Evolutionary conservation across 2,888 invertebrate species (phyloP), one percentile per base, ranked within the genome.

Genomic region (Morpho helenor): DNA sequence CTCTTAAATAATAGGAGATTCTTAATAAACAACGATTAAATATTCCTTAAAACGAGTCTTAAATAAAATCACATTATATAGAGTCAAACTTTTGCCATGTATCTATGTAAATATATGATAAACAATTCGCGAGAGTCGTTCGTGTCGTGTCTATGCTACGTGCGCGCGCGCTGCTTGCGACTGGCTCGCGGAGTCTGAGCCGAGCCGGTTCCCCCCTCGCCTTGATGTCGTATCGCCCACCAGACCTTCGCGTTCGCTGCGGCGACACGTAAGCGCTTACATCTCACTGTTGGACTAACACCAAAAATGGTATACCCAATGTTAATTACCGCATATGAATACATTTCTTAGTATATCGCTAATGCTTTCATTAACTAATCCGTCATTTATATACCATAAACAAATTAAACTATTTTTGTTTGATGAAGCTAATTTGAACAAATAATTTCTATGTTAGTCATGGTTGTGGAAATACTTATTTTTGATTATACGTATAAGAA

Each of bases 41-140:
- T 86, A 86, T 68, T 68, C 66, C 72, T 77, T 75, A 65, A 72
- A 68, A 67, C 63, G 65, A 62, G 59, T 68, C 67, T 71, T 73
- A 71, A 67, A 66, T 53, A 61, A 54, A 62, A 57, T 80, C 82
- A 87, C 87, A 75, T 80, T 79, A 71, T 75, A 74, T 71, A 72
- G 72, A 74, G 77, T 84, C 77, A 82, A 87, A 84, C 76, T 70
- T 65, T 79, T 85, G 88, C 87, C 88, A 81, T 84, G 77, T 78
- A 85, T 68, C 71, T 59, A 49, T 62, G 67, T 61, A 64, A 58
- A 57, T 60, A 70, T 72, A 75, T 50, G 54, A 55, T 61, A 74
- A 71, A 77, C 73, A 70, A 65, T 65, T 84, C 86, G 87, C 87
- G 89, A 82, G 86, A 81, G 84, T 88, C 87, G 89, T 89, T 89